Conservation (phyloP, 2,113 vertebrate genomes). For the Galbula dea region DNA sequence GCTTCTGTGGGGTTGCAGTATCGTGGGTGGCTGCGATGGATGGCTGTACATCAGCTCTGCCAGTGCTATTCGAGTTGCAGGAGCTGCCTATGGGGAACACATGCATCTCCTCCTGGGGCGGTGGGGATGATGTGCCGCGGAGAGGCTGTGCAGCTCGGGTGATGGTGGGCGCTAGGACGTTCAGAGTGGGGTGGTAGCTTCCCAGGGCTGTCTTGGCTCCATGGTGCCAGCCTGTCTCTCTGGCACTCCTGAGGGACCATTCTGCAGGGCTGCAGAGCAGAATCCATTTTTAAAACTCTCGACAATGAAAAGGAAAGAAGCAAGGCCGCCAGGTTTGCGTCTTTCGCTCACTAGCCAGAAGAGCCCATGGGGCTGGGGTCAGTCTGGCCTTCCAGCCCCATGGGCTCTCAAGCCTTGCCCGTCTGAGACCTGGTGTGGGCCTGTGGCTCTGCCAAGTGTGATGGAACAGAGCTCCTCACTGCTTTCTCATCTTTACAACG, state of each 20-base stretch:
- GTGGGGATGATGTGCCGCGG: slow-evolving; percentile 72
- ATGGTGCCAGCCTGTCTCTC: slow-evolving; percentile 71
- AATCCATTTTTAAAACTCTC: slow-evolving; percentile 70
- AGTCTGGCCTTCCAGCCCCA: slow-evolving; percentile 55
- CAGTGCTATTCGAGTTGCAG: slow-evolving; percentile 68
- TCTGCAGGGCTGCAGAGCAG: slow-evolving; percentile 70
- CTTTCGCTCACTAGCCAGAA: neutral
- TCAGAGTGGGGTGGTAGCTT: slow-evolving; percentile 69
- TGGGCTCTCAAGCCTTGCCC: slow-evolving; percentile 30
- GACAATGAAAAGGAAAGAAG: slow-evolving; percentile 65
- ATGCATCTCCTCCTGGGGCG: slow-evolving; percentile 71
- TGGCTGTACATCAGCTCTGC: slow-evolving; percentile 59
- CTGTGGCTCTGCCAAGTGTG: neutral
- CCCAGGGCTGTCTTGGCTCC: slow-evolving; percentile 69
- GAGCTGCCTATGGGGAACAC: slow-evolving; percentile 71
- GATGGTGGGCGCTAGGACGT: slow-evolving; percentile 69
- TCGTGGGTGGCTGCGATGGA: slow-evolving; percentile 69
- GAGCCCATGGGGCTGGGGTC: slow-evolving; percentile 50
- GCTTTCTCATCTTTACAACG: slow-evolving; percentile 40
- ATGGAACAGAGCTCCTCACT: slow-evolving; percentile 7
- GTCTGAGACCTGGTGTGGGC: slow-evolving; percentile 46
- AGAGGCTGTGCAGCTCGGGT: slow-evolving; percentile 71
- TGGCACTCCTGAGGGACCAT: slow-evolving; percentile 71
- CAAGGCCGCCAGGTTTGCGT: slow-evolving; percentile 47
- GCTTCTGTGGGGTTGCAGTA: slow-evolving; percentile 68